These are phyloP conservation scores for Drosophila ustulata DNA, from an alignment of 2,888 invertebrate genomes.

Conservation along the genomic window DNA sequence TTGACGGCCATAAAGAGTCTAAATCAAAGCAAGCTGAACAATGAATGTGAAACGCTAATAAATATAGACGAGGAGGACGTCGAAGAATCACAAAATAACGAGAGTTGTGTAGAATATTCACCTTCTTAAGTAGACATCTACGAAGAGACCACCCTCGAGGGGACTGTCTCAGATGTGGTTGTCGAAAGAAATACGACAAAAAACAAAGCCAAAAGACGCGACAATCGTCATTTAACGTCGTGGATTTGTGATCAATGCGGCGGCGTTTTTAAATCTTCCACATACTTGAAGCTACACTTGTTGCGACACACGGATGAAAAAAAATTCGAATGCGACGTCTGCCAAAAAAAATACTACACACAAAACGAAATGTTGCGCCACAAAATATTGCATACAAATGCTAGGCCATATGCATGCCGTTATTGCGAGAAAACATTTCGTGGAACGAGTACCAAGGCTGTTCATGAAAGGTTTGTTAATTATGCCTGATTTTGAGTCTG, in stretches of 20 bases:
- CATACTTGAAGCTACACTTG: slow-evolving; percentile 59
- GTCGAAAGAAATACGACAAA: neutral
- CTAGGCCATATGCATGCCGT: slow-evolving; percentile 56
- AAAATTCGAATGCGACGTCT: slow-evolving; percentile 59
- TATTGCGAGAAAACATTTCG: slow-evolving; percentile 67
- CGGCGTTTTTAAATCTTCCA: slow-evolving; percentile 60
- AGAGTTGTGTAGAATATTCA: slow-evolving; percentile 2
- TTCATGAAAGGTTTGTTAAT: slow-evolving; percentile 57
- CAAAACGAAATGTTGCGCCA: slow-evolving; percentile 63
- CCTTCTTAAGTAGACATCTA: neutral
- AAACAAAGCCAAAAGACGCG: neutral
- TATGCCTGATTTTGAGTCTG: no score
- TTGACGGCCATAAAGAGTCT: slow-evolving; percentile 22
- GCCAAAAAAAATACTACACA: slow-evolving; percentile 57
- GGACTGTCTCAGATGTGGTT: neutral
- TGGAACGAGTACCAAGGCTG: slow-evolving; percentile 59
- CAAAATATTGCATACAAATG: slow-evolving; percentile 54
- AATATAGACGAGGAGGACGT: neutral
- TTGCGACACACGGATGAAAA: slow-evolving; percentile 60
- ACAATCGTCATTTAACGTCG: slow-evolving; percentile 27
- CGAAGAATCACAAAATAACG: neutral
- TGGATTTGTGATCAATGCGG: slow-evolving; percentile 70
- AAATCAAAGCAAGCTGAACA: neutral
- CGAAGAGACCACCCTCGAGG: neutral
- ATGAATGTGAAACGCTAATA: neutral